Evolutionary conservation across 2,888 invertebrate genomes (phyloP), one percentile per base, ranked within the genome.

Genomic region (Drosophila infuscata): DNA sequence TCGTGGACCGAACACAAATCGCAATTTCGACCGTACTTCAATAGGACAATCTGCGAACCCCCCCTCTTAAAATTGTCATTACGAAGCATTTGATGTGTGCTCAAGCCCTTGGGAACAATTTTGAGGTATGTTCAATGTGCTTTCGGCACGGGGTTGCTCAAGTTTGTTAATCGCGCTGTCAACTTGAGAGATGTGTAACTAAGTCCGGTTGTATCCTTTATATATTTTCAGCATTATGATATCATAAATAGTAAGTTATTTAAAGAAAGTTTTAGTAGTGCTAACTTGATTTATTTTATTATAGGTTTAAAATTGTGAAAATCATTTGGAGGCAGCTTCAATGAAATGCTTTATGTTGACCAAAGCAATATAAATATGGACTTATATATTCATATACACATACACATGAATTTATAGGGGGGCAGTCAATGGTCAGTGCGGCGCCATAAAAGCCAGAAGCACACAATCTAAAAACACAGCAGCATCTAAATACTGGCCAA

Each of bases 21-120:
- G 88, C 88, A 82, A 80, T 74, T 80, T 70, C 70, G 73, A 75
- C 74, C 80, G 78, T 74, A 82, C 83, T 83, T 83, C 71, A 83
- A 83, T 79, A 66, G 68, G 75, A 20, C 76, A 78, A 82, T 73
- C 70, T 62, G 63, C 69, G 74, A 20, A 25, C 25, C 8, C 32
- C 32, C 53, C 29, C 57, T 51, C 85, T 71, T 70, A 88, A 77
- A 74, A 69, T 73, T 78, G 78, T 75, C 88, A 78, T 81, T 77
- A 46, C 67, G 36, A 29, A 72, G 69, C 69, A 57, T 65, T 66
- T 66, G 63, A 53, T 81, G 83, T 77, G 63, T 70, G 70, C 38
- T 52, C 43, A 61, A 46, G 64, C 82, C 75, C 84, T 68, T 81
- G 84, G 84, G 82, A 78, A 81, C 72, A 63, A 72, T 84, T 84